These are phyloP conservation scores for Cyprinodon tularosa DNA, from an alignment of 2,113 vertebrate species.

Conservation along the genomic window DNA sequence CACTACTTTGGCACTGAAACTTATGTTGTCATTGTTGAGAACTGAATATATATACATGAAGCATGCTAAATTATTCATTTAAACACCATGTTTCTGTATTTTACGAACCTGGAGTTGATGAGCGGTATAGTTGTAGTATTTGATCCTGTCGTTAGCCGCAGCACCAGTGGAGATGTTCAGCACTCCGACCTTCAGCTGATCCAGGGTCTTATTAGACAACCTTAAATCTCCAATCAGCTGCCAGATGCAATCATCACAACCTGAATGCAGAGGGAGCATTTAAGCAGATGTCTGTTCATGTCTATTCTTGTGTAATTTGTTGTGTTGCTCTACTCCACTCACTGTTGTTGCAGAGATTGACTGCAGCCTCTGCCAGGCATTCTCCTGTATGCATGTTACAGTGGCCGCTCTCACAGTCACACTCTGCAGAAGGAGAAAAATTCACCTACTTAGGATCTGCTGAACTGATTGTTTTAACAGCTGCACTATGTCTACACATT, in stretches of 20 bases:
- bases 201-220: conserved; percentile 84
- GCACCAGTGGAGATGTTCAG: conserved; percentile 92
- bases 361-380: conserved; percentile 82
- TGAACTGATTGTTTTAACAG: conserved; percentile 42
- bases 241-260: conserved; percentile 95
- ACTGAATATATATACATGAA: no score
- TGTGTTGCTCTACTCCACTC: conserved; percentile 42
- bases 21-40: no score
- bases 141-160: conserved; percentile 88
- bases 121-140: conserved; percentile 88
- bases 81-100: no score
- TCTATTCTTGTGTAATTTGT: neutral
- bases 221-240: conserved; percentile 90
- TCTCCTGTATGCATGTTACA: conserved; percentile 92
- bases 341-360: conserved; percentile 81
- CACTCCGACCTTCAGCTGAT: conserved; percentile 85
- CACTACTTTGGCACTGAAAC: no score
- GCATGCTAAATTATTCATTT: no score
- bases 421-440: conserved; percentile 78
- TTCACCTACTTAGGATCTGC: neutral
- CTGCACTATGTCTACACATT: conserved; percentile 31
- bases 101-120: conserved; percentile 77
- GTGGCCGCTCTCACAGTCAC: conserved; percentile 87
- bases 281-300: neutral
- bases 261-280: conserved; percentile 65